Evolutionary conservation across 2,797 vertebrate genomes (phyloP).

Genomic region (Molothrus ater): DNA sequence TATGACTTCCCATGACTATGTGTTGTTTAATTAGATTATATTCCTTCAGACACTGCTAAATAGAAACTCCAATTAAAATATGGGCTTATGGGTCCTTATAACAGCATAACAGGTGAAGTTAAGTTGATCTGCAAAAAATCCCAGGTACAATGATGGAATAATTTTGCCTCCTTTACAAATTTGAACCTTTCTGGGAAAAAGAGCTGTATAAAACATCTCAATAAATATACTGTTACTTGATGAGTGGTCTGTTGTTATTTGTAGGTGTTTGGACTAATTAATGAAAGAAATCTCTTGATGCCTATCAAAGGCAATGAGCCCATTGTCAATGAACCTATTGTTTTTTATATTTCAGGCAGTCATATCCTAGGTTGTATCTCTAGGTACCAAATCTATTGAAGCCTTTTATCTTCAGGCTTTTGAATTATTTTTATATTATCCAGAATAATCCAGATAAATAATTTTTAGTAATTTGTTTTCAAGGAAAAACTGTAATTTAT

Average conservation of each 20-base stretch:
- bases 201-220: background rate
- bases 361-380: background rate
- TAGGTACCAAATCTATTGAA: background rate
- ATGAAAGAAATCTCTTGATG: background rate
- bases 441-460: background rate
- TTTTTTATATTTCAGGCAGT: background rate
- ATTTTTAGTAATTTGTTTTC: background rate
- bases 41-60: background rate
- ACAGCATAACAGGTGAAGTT: background rate
- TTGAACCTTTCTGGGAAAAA: background rate
- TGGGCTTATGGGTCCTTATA: background rate
- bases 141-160: background rate
- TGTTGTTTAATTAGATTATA: background rate
- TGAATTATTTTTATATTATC: background rate
- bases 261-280: background rate
- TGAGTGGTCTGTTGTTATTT: background rate
- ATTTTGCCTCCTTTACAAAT: background rate
- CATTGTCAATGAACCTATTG: background rate
- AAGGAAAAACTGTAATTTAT: background rate
- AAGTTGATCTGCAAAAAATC: background rate
- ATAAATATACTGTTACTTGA: background rate
- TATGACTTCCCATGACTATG: background rate
- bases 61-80: background rate
- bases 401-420: background rate
- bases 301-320: background rate